phyloP scores from a whole-genome alignment of 2,113 vertebrate species.

The Antigone vipio region DNA sequence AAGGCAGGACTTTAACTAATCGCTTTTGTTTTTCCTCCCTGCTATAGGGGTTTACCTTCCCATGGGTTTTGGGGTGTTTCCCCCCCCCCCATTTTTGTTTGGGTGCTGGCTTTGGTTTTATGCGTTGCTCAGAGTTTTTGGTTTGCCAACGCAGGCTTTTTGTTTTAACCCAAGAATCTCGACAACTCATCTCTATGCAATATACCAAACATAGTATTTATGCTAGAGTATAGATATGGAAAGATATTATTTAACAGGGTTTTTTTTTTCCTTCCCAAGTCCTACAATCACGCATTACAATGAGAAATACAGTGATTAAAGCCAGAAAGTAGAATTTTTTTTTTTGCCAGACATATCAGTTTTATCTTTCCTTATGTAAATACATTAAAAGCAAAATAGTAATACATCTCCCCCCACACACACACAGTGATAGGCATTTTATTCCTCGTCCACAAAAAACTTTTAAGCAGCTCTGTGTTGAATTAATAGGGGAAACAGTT shows the following conservation, averaged over 20 bases:
- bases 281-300: not conserved
- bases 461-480: not conserved
- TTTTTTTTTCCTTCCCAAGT: not conserved
- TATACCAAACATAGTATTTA: not conserved
- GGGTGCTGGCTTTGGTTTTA: not conserved
- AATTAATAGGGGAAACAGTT: conserved; percentile 1
- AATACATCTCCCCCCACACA: not conserved
- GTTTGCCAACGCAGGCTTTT: not conserved
- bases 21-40: conserved; percentile 48
- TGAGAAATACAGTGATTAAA: not conserved
- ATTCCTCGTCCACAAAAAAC: not conserved
- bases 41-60: conserved; percentile 17
- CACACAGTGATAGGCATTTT: not conserved
- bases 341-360: not conserved
- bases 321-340: not conserved
- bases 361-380: conserved; percentile 51
- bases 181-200: not conserved
- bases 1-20: conserved; percentile 53
- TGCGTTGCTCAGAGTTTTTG: not conserved
- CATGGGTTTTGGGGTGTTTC: not conserved
- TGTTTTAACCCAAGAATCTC: not conserved
- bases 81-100: not conserved
- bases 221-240: not conserved
- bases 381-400: conserved; percentile 18
- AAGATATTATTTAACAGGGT: not conserved